Conservation (phyloP, 2,888 invertebrate genomes). For the Lycocerus yunnanus region DNA sequence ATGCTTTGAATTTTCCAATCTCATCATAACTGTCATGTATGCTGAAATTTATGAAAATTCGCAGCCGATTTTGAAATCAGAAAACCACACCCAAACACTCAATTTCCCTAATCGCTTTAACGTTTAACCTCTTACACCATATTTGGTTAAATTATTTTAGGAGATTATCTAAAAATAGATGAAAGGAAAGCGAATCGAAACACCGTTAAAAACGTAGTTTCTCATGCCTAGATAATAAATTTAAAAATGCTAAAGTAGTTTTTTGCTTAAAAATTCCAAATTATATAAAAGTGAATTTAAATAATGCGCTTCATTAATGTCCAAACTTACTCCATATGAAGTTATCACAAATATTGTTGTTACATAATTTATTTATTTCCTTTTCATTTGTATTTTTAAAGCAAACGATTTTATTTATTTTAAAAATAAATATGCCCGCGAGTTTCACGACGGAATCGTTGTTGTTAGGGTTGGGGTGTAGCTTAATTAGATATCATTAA, state of each 20-base stretch:
- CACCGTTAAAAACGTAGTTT: neutral
- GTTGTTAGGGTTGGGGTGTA: too few relatives aligned
- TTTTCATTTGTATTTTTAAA: too few relatives aligned
- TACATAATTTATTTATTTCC: neutral
- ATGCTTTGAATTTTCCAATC: neutral
- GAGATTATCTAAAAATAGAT: neutral
- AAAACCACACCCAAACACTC: neutral
- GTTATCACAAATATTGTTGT: neutral
- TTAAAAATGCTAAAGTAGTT: neutral
- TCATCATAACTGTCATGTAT: neutral
- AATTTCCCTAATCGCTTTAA: neutral
- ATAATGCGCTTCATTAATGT: neutral
- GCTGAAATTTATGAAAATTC: neutral
- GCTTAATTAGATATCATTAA: too few relatives aligned
- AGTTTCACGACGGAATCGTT: too few relatives aligned
- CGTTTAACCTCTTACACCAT: neutral
- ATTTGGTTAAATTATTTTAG: neutral
- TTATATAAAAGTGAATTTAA: neutral
- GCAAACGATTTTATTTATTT: too few relatives aligned
- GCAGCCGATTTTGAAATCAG: neutral
- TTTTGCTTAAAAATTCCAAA: neutral
- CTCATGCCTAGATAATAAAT: neutral
- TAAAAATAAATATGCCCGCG: too few relatives aligned
- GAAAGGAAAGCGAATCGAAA: neutral
- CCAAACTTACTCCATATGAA: neutral